phyloP scores from a whole-genome alignment of 2,113 vertebrate species.

The Onychostoma macrolepis region DNA sequence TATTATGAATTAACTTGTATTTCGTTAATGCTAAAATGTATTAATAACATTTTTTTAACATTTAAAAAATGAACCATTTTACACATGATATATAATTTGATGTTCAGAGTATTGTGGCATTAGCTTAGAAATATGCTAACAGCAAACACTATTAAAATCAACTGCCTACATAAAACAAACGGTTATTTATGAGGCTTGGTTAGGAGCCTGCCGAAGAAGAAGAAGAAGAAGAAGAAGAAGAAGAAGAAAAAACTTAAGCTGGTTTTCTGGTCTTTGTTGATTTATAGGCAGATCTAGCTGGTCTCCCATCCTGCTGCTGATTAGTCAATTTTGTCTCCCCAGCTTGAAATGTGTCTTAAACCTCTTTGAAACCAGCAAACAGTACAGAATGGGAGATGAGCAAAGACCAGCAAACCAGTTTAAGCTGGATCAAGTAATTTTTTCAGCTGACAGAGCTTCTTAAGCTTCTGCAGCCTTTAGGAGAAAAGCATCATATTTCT shows the following conservation, averaged over 20 bases:
- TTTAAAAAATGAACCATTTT: neutral
- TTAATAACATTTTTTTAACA: neutral
- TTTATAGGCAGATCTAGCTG: neutral
- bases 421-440: neutral
- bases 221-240: no score
- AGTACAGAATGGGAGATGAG: neutral
- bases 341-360: neutral
- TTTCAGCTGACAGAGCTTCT: neutral
- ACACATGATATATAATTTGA: no score
- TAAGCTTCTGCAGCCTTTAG: neutral
- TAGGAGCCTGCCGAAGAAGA: no score
- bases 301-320: neutral
- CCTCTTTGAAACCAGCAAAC: neutral
- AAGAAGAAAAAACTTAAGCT: no score
- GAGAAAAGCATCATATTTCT: neutral
- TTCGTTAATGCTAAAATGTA: neutral
- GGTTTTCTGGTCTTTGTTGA: no score
- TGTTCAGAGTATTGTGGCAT: no score
- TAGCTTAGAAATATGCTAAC: no score
- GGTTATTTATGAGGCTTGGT: no score
- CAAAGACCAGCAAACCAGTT: neutral
- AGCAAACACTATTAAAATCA: no score
- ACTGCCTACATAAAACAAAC: no score
- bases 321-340: no score
- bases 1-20: neutral